phyloP scores from a whole-genome alignment of 2,113 vertebrate genomes.

The Entomyzon cyanotis region DNA sequence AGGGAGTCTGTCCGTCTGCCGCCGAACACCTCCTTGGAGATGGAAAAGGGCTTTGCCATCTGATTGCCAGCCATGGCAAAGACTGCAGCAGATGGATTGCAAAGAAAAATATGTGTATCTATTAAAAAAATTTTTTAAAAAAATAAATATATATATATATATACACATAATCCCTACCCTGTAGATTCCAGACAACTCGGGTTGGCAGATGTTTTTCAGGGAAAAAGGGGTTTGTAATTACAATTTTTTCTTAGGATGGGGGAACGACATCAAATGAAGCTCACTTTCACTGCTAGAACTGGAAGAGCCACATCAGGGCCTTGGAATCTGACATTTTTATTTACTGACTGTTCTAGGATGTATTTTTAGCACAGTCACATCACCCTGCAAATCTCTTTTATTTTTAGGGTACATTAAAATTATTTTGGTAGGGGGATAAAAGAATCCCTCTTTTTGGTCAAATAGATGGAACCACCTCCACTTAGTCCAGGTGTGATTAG shows the following conservation, averaged over 20 bases:
- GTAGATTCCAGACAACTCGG: neutral
- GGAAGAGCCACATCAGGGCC: neutral
- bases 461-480: neutral
- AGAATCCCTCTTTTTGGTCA: neutral
- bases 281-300: neutral
- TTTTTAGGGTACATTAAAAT: neutral
- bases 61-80: neutral
- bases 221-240: neutral
- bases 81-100: neutral
- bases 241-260: neutral
- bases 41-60: neutral
- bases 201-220: neutral
- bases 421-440: neutral
- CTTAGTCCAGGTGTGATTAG: neutral
- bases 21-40: slow-evolving; percentile 59
- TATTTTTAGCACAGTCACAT: neutral
- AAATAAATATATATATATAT: neutral
- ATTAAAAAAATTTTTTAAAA: neutral
- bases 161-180: neutral
- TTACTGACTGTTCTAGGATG: neutral
- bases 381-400: neutral
- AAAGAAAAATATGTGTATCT: neutral
- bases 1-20: slow-evolving; percentile 83
- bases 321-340: neutral
- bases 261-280: neutral